Base-by-base conservation (phyloP, 2,113 vertebrate genomes). In the Myotis brandtii region DNA sequence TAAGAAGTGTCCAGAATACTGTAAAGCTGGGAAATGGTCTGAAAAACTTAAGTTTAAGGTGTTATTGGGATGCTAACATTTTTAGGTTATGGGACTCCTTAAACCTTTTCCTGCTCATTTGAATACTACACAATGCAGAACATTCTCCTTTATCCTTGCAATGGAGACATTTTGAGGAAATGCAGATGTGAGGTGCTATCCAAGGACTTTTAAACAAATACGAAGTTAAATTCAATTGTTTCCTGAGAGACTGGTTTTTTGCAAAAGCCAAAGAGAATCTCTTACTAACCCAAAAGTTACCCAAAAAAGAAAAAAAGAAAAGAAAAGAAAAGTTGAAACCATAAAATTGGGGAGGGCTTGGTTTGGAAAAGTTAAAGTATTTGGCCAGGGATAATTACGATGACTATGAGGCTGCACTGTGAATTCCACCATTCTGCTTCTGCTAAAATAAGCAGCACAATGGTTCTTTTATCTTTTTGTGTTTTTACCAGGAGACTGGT, bases 201-300 rank as follows among this genome's bases (percentile, higher is more conserved):
- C 85, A 77, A 95, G 23, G 94, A 70, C 87, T 96, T 96, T 97
- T 84, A 96, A 69, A 93, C 34, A 86, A 91, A 87, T 59, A 43
- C 0, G 20, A 93, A 93, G 64, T 80, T 86, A 95, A 97, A 96
- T 1, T 4, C 87, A 59, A 9, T 92, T 72, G 91, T 97, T 98
- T 97, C 89, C 93, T 89, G 79, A 46, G 10, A 84, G 83, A 52
- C 1, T 62, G 91, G 43, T 34, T 97, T 91, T 72, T 96, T 72
- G 54, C 72, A 89, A 97, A 96, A 86, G 96, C 46, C 93, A 96
- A 96, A 96, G 91, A 95, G 93, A 97, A 64, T 86, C 46, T 54
- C 93, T 77, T 62, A 52, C 48, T 59, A 94, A 96, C 93, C 34
- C 89, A 92, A 94, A 97, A 86, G 40, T 21, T 90, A 70, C n/a